These are phyloP conservation scores for Triplophysa siluroides DNA, from an alignment of 2,113 vertebrate species.

Conservation along the genomic window DNA sequence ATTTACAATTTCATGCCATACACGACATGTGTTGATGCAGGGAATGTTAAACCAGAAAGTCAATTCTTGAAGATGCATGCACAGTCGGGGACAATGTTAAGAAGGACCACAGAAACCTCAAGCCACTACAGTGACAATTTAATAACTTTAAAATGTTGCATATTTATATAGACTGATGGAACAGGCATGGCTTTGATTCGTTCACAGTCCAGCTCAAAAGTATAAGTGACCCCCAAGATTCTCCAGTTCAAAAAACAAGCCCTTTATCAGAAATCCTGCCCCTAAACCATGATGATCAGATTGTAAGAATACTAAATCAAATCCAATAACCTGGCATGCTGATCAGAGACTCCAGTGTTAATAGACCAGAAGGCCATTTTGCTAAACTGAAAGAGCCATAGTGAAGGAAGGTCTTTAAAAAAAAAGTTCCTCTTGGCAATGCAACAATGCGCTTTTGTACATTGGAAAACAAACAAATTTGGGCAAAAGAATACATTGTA, in stretches of 20 bases:
- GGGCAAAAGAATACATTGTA: constrained; percentile 7
- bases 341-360: constrained; percentile 5
- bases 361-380: constrained; percentile 22
- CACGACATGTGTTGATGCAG: constrained; percentile 8
- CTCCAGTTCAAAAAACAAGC: background rate
- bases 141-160: constrained; percentile 3
- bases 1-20: background rate
- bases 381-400: constrained; percentile 10
- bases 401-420: background rate
- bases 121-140: background rate
- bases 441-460: background rate
- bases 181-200: constrained; percentile 3
- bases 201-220: background rate
- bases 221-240: background rate
- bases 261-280: background rate
- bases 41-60: background rate
- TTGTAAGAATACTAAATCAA: background rate
- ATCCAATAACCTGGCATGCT: constrained; percentile 16
- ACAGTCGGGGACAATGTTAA: constrained; percentile 20
- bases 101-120: constrained; percentile 23
- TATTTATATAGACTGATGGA: background rate
- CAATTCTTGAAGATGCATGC: background rate
- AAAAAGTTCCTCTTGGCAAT: background rate
- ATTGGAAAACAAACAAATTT: constrained; percentile 3
- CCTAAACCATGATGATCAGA: background rate